Conservation (phyloP, 2,888 invertebrate genomes). For the Eulithis prunata region DNA sequence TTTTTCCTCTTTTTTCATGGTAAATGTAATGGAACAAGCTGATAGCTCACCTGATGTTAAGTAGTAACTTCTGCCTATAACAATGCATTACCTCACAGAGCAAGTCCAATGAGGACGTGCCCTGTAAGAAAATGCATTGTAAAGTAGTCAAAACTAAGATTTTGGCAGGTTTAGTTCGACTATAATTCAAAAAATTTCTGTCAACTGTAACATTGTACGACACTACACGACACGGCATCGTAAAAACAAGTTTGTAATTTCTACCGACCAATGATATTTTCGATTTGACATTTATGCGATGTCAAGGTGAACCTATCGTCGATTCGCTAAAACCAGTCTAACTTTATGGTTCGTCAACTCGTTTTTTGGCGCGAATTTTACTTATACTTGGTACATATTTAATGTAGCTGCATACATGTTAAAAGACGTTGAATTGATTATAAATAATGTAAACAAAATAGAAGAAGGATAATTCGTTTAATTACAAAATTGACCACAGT, state of each 20-base stretch:
- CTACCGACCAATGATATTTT: conserved; percentile 40
- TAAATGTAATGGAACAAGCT: too few species aligned
- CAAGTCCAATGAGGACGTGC: too few species aligned
- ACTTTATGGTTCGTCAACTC: conserved; percentile 39
- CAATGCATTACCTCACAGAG: too few species aligned
- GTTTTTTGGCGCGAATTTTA: conserved; percentile 28
- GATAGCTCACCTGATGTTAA: too few species aligned
- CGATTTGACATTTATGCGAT: conserved; percentile 53
- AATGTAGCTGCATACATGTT: background rate
- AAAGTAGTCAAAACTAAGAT: too few species aligned
- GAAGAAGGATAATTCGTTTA: background rate
- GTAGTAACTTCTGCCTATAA: too few species aligned
- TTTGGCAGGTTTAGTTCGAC: too few species aligned
- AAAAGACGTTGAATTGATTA: background rate
- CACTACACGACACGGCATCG: conserved; percentile 25
- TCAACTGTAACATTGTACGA: conserved; percentile 21
- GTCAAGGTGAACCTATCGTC: conserved; percentile 63
- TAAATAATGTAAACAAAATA: background rate
- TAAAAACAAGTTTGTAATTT: conserved; percentile 32
- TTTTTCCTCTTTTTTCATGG: too few species aligned
- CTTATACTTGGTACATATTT: background rate
- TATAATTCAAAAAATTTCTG: background rate
- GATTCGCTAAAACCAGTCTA: conserved; percentile 56
- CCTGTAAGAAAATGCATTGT: too few species aligned
- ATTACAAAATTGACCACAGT: background rate